phyloP scores from a whole-genome alignment of 2,113 vertebrate species.

The Accipiter virgatus region DNA sequence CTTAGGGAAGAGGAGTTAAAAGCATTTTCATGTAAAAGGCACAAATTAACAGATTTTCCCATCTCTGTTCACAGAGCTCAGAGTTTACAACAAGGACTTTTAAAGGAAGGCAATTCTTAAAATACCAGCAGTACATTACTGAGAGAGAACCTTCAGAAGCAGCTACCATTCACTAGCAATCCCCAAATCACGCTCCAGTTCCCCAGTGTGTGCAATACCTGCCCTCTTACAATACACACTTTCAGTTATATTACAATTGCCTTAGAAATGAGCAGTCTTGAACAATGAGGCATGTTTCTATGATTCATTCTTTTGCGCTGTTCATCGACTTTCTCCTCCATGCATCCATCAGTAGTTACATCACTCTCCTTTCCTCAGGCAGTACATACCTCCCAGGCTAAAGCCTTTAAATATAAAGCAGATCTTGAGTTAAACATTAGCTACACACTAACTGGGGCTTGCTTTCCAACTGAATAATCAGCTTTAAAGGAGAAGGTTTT shows the following conservation, averaged over 20 bases:
- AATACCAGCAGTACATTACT: not conserved
- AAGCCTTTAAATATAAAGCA: constrained; percentile 27
- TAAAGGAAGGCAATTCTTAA: not conserved
- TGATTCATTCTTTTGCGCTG: constrained; percentile 21
- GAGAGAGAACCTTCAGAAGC: not conserved
- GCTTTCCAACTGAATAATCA: constrained; percentile 15
- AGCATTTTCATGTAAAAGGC: not conserved
- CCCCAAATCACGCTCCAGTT: not conserved
- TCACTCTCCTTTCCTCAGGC: constrained; percentile 14
- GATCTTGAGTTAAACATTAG: constrained; percentile 9
- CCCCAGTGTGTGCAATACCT: not conserved
- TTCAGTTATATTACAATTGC: not conserved
- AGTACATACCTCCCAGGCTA: not conserved
- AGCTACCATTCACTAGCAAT: not conserved
- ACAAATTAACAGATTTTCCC: not conserved
- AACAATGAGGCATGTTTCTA: not conserved
- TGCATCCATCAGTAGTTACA: constrained; percentile 10
- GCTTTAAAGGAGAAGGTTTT: constrained; percentile 21
- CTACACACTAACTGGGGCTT: not conserved
- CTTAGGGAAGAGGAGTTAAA: not conserved
- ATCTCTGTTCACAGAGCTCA: not conserved
- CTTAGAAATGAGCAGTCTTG: not conserved
- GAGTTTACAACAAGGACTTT: not conserved
- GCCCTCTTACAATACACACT: not conserved
- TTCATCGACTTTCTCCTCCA: not conserved